Evolutionary conservation across 2,113 vertebrate genomes (phyloP).

Genomic region (Hemibagrus wyckioides): DNA sequence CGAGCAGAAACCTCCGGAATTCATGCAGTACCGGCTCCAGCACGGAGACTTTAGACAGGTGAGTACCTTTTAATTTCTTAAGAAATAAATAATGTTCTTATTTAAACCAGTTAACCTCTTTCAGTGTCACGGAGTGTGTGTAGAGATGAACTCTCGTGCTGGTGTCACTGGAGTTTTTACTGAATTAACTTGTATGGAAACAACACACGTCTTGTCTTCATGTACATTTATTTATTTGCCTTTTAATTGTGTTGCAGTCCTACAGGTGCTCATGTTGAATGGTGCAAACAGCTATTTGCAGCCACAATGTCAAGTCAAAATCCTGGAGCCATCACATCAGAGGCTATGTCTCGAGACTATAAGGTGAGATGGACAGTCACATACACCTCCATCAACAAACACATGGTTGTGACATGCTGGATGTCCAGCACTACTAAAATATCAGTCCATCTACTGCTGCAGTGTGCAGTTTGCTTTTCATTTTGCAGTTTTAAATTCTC

Average conservation of each 20-base stretch:
- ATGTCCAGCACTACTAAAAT: not conserved
- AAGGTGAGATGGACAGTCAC: slow-evolving; percentile 70
- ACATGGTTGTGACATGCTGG: too few species aligned
- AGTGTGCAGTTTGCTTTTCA: too few species aligned
- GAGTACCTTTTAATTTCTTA: slow-evolving; percentile 47
- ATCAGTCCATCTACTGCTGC: not conserved
- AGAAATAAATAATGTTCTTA: not conserved
- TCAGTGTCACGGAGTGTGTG: not conserved
- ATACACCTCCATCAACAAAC: not conserved
- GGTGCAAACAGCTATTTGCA: slow-evolving; percentile 97
- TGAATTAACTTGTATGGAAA: not conserved
- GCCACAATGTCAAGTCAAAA: slow-evolving; percentile 96
- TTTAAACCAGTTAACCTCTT: not conserved
- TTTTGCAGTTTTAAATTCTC: too few species aligned
- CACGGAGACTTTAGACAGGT: slow-evolving; percentile 59
- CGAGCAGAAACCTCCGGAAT: slow-evolving; percentile 45
- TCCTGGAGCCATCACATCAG: slow-evolving; percentile 78
- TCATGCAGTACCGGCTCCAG: slow-evolving; percentile 46
- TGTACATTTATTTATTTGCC: not conserved
- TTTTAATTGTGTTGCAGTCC: slow-evolving; percentile 74
- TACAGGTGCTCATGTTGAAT: slow-evolving; percentile 93
- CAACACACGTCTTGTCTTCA: not conserved
- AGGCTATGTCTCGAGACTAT: slow-evolving; percentile 80
- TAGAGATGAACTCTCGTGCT: too few species aligned
- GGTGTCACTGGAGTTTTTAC: not conserved